A percentile compares a stretch with the other conserved stretches of the same genome.
These are phyloP conservation scores for Fragum fragum DNA, from an alignment of 2,888 invertebrate genomes.

Conservation along the genomic window DNA sequence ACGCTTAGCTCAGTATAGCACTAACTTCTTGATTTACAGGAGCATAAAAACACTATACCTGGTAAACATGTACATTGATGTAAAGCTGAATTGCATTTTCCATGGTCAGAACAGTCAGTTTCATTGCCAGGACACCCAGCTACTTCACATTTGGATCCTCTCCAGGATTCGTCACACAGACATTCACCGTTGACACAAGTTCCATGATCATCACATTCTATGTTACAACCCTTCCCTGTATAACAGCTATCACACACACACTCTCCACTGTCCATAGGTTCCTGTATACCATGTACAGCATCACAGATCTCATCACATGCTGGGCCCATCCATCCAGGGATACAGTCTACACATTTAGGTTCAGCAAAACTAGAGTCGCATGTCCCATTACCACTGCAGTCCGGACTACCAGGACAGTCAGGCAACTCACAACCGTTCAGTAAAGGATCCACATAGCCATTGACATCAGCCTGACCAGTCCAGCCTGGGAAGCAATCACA, in stretches of 20 bases:
- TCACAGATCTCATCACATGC: slow-evolving; percentile 75
- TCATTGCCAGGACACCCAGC: slow-evolving; percentile 72
- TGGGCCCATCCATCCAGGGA: slow-evolving; percentile 73
- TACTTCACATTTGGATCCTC: slow-evolving; percentile 75
- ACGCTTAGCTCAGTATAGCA: too few species aligned
- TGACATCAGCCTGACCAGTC: slow-evolving; percentile 49
- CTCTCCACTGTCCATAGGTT: slow-evolving; percentile 69
- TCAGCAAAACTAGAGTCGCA: slow-evolving; percentile 70
- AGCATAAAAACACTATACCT: too few species aligned
- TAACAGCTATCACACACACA: slow-evolving; percentile 74
- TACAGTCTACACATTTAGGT: slow-evolving; percentile 74
- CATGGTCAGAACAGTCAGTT: slow-evolving; percentile 70
- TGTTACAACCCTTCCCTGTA: slow-evolving; percentile 72
- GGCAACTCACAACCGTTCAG: slow-evolving; percentile 72
- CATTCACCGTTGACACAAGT: slow-evolving; percentile 63
- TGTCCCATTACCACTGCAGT: slow-evolving; percentile 73
- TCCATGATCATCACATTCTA: slow-evolving; percentile 71
- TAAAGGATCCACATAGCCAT: slow-evolving; percentile 28
- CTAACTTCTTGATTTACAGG: not conserved
- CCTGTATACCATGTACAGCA: slow-evolving; percentile 67
- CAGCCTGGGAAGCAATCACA: slow-evolving; percentile 78
- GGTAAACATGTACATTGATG: slow-evolving; percentile 76
- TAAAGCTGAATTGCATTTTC: slow-evolving; percentile 71
- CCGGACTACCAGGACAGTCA: slow-evolving; percentile 78
- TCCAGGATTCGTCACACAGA: slow-evolving; percentile 71